Evolutionary conservation across 2,888 invertebrate genomes (phyloP).

Genomic region (Nebria brevicollis): DNA sequence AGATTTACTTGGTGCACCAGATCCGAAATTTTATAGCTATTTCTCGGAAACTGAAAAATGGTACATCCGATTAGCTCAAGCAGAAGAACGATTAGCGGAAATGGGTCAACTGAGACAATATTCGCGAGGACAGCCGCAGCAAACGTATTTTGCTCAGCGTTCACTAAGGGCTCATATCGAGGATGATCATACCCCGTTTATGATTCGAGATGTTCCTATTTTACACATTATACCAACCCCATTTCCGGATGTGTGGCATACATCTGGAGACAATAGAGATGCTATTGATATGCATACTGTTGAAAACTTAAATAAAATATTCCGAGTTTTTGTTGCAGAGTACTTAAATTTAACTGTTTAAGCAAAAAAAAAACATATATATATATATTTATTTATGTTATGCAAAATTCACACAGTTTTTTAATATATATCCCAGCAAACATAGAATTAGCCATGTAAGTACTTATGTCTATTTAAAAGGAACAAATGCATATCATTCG

Average conservation of each 20-base stretch:
- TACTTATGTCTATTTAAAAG: no score
- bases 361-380: slow-evolving; percentile 31
- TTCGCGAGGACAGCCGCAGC: slow-evolving; percentile 66
- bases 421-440: no score
- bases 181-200: slow-evolving; percentile 93
- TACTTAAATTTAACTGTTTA: slow-evolving; percentile 74
- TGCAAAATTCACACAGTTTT: background rate
- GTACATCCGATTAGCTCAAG: slow-evolving; percentile 75
- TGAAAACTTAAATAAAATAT: slow-evolving; percentile 89
- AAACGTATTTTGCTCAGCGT: slow-evolving; percentile 74
- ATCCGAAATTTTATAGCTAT: slow-evolving; percentile 87
- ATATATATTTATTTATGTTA: background rate
- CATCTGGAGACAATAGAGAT: slow-evolving; percentile 76
- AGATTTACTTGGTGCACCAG: slow-evolving; percentile 89
- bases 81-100: slow-evolving; percentile 74
- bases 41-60: slow-evolving; percentile 80
- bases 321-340: slow-evolving; percentile 87
- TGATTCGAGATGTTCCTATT: slow-evolving; percentile 83
- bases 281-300: slow-evolving; percentile 85
- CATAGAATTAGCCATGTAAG: no score
- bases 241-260: slow-evolving; percentile 95
- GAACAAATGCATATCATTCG: no score
- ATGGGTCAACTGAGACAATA: slow-evolving; percentile 69
- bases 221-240: slow-evolving; percentile 92
- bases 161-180: slow-evolving; percentile 77